Evolutionary conservation across 2,888 invertebrate genomes (phyloP).

Genomic region (Cynaeus angustus): DNA sequence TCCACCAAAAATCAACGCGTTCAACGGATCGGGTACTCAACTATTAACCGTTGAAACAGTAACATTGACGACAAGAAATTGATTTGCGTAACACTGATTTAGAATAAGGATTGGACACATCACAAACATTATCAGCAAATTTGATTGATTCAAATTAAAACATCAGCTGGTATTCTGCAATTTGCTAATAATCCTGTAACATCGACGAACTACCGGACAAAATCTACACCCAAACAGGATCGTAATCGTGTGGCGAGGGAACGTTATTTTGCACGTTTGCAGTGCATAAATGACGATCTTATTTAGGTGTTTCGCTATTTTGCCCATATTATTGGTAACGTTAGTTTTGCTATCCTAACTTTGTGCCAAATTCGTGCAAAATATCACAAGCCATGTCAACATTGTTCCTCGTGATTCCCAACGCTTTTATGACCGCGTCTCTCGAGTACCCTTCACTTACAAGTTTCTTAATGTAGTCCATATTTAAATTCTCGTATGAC

Average conservation of each 20-base stretch:
- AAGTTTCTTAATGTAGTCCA: constrained; percentile 91
- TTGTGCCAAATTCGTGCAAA: constrained; percentile 65
- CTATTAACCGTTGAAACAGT: constrained; percentile 29
- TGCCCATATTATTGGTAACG: neutral
- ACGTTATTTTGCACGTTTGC: no score
- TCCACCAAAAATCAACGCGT: constrained; percentile 7
- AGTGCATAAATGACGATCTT: no score
- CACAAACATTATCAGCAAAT: constrained; percentile 38
- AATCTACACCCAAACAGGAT: no score
- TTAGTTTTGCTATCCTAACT: constrained; percentile 60
- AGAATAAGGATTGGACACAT: constrained; percentile 46
- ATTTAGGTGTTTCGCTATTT: no score
- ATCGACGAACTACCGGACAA: neutral
- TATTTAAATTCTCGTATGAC: constrained; percentile 90
- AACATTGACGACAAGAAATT: constrained; percentile 43
- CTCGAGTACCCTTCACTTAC: constrained; percentile 93
- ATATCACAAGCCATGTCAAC: constrained; percentile 94
- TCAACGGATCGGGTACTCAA: constrained; percentile 9
- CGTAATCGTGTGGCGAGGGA: no score
- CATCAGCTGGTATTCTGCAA: neutral
- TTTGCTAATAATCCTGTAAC: constrained; percentile 23
- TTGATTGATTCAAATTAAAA: constrained; percentile 21
- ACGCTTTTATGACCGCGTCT: constrained; percentile 91
- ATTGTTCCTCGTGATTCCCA: constrained; percentile 94
- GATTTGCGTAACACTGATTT: constrained; percentile 46